These are phyloP conservation scores for Dasysyrphus tricinctus DNA, from an alignment of 2,888 invertebrate genomes.

Conservation along the genomic window DNA sequence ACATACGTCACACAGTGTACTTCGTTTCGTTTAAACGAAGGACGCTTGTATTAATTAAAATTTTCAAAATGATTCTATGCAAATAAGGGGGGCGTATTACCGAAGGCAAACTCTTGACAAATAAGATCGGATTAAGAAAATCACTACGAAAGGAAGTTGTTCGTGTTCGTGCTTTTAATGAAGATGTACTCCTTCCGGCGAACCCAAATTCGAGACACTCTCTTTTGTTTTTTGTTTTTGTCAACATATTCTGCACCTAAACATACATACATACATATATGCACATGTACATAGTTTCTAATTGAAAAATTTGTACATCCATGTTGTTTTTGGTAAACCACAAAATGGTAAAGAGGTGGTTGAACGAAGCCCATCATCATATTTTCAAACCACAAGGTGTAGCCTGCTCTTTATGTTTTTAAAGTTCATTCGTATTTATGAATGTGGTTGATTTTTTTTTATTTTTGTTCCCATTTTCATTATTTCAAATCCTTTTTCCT, in stretches of 20 bases:
- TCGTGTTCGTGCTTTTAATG: slow-evolving; percentile 5
- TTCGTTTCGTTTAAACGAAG: slow-evolving; percentile 52
- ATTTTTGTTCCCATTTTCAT: neutral
- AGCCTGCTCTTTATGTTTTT: neutral
- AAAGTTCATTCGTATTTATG: neutral
- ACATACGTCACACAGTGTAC: slow-evolving; percentile 22
- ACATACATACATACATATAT: no score
- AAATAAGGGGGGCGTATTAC: slow-evolving; percentile 17
- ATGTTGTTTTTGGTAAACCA: slow-evolving; percentile 1
- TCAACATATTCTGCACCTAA: neutral
- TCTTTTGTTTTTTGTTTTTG: neutral
- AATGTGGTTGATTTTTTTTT: neutral
- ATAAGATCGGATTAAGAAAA: slow-evolving; percentile 48
- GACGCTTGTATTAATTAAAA: slow-evolving; percentile 71
- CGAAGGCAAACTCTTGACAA: slow-evolving; percentile 26
- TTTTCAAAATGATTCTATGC: slow-evolving; percentile 57
- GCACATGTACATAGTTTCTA: slow-evolving; percentile 32
- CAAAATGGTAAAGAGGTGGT: neutral
- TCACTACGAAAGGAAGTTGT: slow-evolving; percentile 7
- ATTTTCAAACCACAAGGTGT: slow-evolving; percentile 9
- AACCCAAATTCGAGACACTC: neutral
- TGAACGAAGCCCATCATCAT: neutral
- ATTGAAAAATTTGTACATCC: slow-evolving; percentile 57
- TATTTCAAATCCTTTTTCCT: slow-evolving; percentile 30
- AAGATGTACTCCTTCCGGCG: neutral